Evolutionary conservation across 2,888 invertebrate genomes (phyloP).

Genomic region (Epiblema foenella): DNA sequence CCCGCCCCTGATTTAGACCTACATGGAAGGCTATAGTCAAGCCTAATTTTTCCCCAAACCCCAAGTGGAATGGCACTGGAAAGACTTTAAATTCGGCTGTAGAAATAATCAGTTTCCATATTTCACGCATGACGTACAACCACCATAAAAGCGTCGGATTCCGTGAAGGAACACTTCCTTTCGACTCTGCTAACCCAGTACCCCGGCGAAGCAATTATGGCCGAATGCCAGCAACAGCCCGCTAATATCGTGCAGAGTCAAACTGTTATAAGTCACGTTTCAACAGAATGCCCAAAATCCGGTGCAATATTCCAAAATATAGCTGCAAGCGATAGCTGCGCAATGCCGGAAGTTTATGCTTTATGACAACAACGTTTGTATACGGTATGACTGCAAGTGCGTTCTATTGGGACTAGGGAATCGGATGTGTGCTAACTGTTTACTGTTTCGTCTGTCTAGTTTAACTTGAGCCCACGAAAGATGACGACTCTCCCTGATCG

Average conservation of each 20-base stretch:
- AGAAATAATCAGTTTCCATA: conserved; percentile 45
- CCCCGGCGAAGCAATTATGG: conserved; percentile 70
- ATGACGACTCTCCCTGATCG: not conserved
- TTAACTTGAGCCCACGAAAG: not conserved
- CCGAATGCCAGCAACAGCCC: conserved; percentile 70
- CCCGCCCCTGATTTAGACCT: too few species aligned
- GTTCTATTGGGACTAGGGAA: conserved; percentile 38
- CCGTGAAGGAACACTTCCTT: conserved; percentile 68
- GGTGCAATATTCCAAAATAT: conserved; percentile 60
- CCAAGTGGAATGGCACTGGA: not conserved
- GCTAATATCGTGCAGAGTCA: conserved; percentile 66
- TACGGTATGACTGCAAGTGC: conserved; percentile 41
- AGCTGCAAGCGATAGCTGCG: conserved; percentile 56
- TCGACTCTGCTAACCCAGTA: conserved; percentile 62
- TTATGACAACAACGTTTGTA: conserved; percentile 60
- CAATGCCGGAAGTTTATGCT: conserved; percentile 63
- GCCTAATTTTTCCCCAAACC: too few species aligned
- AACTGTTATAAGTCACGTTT: conserved; percentile 71
- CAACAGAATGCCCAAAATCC: conserved; percentile 69
- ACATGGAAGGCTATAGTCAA: too few species aligned
- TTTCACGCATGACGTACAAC: conserved; percentile 59
- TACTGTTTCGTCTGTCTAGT: not conserved
- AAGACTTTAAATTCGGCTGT: conserved; percentile 14
- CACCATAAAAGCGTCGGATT: conserved; percentile 70
- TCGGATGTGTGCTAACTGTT: not conserved